These are phyloP conservation scores for Hephaestus fuliginosus DNA, from an alignment of 2,797 vertebrate genomes.

Conservation along the genomic window DNA sequence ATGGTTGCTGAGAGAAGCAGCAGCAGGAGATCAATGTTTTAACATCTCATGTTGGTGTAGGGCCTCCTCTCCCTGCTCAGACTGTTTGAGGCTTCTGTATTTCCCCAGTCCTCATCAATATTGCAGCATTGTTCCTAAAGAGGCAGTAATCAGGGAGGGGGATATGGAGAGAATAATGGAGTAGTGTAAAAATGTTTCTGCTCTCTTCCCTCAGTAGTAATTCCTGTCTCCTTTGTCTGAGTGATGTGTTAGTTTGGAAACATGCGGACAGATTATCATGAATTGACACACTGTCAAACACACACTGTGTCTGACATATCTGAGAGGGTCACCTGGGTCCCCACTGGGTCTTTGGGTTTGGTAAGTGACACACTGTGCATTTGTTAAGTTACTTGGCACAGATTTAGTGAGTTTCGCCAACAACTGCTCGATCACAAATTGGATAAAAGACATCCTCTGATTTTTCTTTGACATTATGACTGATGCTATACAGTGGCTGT, in stretches of 20 bases:
- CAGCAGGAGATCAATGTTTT: conserved; percentile 65
- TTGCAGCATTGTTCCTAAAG: conserved; percentile 72
- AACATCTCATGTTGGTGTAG: conserved; percentile 54
- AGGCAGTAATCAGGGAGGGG: conserved; percentile 54
- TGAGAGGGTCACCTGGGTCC: neutral
- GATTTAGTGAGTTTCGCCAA: neutral
- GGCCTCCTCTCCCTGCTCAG: conserved; percentile 41
- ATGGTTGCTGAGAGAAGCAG: conserved; percentile 29
- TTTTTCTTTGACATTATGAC: neutral
- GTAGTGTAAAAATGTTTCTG: conserved; percentile 2
- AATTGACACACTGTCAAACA: neutral
- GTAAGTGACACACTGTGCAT: neutral
- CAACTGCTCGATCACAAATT: neutral
- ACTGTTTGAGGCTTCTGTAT: conserved; percentile 54
- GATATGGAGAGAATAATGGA: conserved; percentile 39
- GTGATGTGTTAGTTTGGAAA: conserved; percentile 7
- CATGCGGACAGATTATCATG: neutral
- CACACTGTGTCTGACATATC: neutral
- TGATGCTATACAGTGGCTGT: neutral
- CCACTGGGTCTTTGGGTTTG: conserved; percentile 11
- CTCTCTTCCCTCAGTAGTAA: conserved; percentile 11
- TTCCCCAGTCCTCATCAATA: conserved; percentile 66
- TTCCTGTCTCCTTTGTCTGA: conserved; percentile 24
- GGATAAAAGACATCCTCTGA: conserved; percentile 1
- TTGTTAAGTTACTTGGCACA: conserved; percentile 15